These are phyloP conservation scores for Watsonalla cultraria DNA, from an alignment of 2,888 invertebrate species.

Conservation along the genomic window DNA sequence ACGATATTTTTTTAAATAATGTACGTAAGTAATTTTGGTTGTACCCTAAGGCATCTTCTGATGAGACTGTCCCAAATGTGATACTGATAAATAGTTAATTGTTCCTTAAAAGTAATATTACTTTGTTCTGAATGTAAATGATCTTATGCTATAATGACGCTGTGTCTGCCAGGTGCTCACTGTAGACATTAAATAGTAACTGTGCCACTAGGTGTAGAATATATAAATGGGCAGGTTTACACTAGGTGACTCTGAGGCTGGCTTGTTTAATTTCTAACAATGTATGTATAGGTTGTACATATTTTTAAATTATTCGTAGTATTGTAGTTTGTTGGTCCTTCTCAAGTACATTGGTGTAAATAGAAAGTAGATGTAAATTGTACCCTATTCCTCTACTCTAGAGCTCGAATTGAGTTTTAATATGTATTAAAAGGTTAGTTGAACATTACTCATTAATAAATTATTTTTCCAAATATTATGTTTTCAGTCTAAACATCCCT, in stretches of 20 bases:
- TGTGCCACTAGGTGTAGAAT: background rate
- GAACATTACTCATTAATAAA: background rate
- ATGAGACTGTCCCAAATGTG: constrained; percentile 61
- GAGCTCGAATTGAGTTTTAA: background rate
- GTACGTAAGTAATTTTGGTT: constrained; percentile 40
- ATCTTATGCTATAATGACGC: background rate
- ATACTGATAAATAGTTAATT: constrained; percentile 47
- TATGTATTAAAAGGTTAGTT: background rate
- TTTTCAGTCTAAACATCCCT: background rate
- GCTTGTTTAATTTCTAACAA: background rate
- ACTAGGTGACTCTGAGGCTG: background rate
- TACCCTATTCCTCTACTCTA: background rate
- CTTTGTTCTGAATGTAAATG: background rate
- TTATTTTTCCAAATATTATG: background rate
- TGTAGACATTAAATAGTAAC: background rate
- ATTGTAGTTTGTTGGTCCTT: background rate
- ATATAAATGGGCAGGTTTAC: background rate
- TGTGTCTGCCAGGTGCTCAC: background rate
- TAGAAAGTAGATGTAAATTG: constrained; percentile 1
- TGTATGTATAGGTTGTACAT: background rate
- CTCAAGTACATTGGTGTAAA: constrained; percentile 1
- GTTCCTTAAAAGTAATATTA: constrained; percentile 33
- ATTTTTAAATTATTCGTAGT: background rate
- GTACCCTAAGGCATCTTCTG: constrained; percentile 48
- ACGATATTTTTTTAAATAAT: constrained; percentile 20